Evolutionary conservation across 2,888 invertebrate genomes (phyloP).

Genomic region (Drosophila buzzatii): DNA sequence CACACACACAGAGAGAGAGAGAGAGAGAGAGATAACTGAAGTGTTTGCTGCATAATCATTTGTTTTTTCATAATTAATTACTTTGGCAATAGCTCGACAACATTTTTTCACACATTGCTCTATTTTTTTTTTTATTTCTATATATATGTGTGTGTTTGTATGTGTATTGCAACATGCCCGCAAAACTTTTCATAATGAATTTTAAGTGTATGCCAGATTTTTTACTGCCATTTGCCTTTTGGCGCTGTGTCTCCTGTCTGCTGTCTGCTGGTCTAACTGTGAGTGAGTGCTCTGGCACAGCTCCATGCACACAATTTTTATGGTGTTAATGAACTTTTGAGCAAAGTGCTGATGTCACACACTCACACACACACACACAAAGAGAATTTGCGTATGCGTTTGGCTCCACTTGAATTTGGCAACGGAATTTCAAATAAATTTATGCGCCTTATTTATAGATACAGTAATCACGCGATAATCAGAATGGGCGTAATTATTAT

Average conservation of each 20-base stretch:
- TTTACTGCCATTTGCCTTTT: constrained; percentile 43
- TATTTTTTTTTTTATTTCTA: constrained; percentile 14
- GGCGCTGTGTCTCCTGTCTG: constrained; percentile 47
- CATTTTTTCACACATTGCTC: constrained; percentile 30
- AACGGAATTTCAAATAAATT: constrained; percentile 35
- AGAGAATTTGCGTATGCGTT: constrained; percentile 14
- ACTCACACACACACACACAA: neutral
- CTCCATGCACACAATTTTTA: constrained; percentile 63
- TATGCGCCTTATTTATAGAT: constrained; percentile 6
- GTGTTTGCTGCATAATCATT: constrained; percentile 73
- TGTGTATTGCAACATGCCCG: constrained; percentile 53
- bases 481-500: neutral
- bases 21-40: constrained; percentile 18
- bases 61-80: constrained; percentile 77
- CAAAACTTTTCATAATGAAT: constrained; percentile 78
- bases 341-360: constrained; percentile 30
- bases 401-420: constrained; percentile 38
- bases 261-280: constrained; percentile 39
- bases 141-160: neutral
- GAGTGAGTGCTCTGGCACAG: constrained; percentile 56
- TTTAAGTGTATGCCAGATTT: constrained; percentile 73
- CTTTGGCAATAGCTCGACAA: constrained; percentile 55
- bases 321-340: constrained; percentile 78
- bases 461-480: constrained; percentile 6
- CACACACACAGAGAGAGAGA: constrained; percentile 15